Evolutionary conservation across 2,888 invertebrate species (phyloP).

Genomic region (Amphipyra tragopoginis): DNA sequence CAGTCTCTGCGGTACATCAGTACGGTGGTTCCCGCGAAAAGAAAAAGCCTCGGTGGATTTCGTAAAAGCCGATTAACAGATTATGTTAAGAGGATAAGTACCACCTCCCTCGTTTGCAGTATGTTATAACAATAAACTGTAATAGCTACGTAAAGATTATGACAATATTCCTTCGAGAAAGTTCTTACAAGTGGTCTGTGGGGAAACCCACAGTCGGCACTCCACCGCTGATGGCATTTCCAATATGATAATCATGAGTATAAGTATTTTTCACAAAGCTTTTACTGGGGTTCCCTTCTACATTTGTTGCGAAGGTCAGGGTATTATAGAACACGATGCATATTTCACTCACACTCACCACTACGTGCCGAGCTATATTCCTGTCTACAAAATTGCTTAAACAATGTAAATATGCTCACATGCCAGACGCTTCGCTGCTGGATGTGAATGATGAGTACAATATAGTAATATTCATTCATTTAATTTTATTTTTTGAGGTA

Average conservation of each 20-base stretch:
- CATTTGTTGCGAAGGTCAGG: conserved; percentile 8
- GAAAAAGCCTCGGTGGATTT: too few relatives aligned
- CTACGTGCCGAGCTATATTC: conserved; percentile 3
- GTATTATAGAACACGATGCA: not conserved
- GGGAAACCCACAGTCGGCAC: not conserved
- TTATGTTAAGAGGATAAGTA: too few relatives aligned
- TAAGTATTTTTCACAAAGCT: not conserved
- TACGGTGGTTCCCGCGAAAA: too few relatives aligned
- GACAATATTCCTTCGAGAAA: too few relatives aligned
- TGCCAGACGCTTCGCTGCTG: conserved; percentile 2
- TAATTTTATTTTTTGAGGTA: not conserved
- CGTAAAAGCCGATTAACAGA: too few relatives aligned
- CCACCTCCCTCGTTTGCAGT: too few relatives aligned
- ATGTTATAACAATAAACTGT: too few relatives aligned
- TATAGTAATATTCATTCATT: not conserved
- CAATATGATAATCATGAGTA: too few relatives aligned
- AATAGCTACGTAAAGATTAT: too few relatives aligned
- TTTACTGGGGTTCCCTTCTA: not conserved
- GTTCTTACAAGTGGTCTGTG: too few relatives aligned
- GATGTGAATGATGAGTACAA: not conserved
- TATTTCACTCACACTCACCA: conserved; percentile 7
- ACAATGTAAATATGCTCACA: conserved; percentile 2
- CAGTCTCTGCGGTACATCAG: too few relatives aligned
- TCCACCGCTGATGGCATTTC: not conserved
- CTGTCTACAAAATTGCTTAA: conserved; percentile 1